phyloP scores from a whole-genome alignment of 2,888 invertebrate species.

The Cephonodes hylas region DNA sequence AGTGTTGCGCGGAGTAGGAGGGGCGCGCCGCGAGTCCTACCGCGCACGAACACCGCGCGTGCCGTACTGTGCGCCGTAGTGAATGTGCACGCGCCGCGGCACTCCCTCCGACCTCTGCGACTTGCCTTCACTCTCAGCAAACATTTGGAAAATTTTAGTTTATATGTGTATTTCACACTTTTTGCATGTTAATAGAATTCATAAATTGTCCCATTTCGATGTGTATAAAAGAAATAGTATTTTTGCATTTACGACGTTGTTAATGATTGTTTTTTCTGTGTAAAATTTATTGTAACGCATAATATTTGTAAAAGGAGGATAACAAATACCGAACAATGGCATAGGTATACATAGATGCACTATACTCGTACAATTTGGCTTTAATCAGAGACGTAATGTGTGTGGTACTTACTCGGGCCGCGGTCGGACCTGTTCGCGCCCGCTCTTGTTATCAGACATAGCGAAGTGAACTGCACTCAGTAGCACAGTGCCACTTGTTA shows the following conservation, averaged over 20 bases:
- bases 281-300: constrained; percentile 43
- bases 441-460: background rate
- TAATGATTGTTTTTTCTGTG: constrained; percentile 23
- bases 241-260: constrained; percentile 50
- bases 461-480: background rate
- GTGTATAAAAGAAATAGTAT: constrained; percentile 25
- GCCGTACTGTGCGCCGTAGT: background rate
- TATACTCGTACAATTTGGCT: constrained; percentile 46
- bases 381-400: constrained; percentile 36
- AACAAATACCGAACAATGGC: constrained; percentile 16
- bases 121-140: constrained; percentile 38
- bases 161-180: constrained; percentile 20
- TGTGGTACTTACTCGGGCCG: constrained; percentile 46
- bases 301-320: constrained; percentile 37
- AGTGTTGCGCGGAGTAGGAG: background rate
- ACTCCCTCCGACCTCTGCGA: constrained; percentile 20
- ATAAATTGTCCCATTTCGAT: constrained; percentile 23
- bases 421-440: background rate
- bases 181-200: constrained; percentile 20
- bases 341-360: constrained; percentile 11
- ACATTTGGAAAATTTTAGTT: constrained; percentile 31
- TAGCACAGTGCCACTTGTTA: background rate
- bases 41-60: background rate
- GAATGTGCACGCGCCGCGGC: background rate
- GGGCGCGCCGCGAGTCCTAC: constrained; percentile 14